These are phyloP conservation scores for Phrynocephalus guinanensis DNA, from an alignment of 2,797 vertebrate genomes.

Conservation along the genomic window DNA sequence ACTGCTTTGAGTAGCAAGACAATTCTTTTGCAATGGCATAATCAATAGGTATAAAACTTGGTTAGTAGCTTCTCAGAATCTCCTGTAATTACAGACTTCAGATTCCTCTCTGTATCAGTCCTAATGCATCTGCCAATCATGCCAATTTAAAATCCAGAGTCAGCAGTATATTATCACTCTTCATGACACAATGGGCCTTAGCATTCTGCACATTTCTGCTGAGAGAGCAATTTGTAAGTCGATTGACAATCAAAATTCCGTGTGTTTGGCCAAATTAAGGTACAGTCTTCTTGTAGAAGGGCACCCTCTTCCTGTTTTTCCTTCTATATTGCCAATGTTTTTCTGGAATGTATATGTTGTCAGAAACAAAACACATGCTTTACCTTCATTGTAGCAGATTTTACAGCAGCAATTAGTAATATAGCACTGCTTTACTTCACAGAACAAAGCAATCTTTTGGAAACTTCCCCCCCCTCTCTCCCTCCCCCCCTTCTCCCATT, in stretches of 20 bases:
- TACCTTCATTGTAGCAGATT: not conserved
- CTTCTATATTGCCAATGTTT: not conserved
- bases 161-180: slow-evolving; percentile 1
- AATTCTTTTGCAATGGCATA: not conserved
- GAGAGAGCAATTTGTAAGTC: not conserved
- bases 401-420: not conserved
- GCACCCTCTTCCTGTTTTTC: not conserved
- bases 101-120: not conserved
- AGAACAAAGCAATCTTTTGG: not conserved
- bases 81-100: not conserved
- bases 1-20: not conserved
- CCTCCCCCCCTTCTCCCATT: no score
- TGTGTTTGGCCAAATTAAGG: not conserved
- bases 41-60: not conserved
- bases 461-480: no score
- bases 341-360: not conserved
- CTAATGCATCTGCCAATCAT: not conserved
- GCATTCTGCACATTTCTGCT: not conserved
- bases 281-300: not conserved
- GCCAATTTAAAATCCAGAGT: not conserved
- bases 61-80: not conserved
- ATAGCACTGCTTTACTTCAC: no score
- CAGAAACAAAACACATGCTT: not conserved
- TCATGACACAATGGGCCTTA: not conserved
- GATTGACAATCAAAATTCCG: not conserved